phyloP scores from a whole-genome alignment of 2,888 invertebrate genomes.

The Drepanosiphum platanoidis region DNA sequence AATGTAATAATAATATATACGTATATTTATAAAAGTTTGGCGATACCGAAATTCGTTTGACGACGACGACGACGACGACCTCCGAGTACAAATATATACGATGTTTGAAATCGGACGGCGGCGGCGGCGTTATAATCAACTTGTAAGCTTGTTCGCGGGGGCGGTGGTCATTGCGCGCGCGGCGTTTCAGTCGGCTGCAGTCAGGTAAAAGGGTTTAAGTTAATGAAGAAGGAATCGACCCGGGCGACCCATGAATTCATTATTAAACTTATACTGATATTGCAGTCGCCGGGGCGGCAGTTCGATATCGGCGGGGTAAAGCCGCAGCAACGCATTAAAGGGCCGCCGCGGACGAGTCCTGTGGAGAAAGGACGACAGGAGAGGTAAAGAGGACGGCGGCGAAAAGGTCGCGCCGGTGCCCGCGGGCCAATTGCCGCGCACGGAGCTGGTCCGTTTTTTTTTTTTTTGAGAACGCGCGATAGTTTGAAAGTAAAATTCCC shows the following conservation, averaged over 20 bases:
- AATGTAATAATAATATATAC: not conserved
- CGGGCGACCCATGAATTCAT: constrained; percentile 50
- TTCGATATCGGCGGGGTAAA: constrained; percentile 36
- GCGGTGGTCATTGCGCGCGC: constrained; percentile 18
- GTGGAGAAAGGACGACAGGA: not conserved
- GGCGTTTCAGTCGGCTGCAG: not conserved
- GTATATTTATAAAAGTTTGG: too few species aligned
- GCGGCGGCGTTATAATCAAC: constrained; percentile 22
- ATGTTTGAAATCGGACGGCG: not conserved
- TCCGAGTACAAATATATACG: not conserved
- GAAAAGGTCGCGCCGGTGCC: constrained; percentile 18
- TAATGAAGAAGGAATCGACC: constrained; percentile 59
- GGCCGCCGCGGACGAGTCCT: not conserved
- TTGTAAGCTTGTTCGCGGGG: constrained; percentile 25
- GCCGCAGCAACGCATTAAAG: constrained; percentile 20
- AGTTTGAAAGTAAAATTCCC: too few species aligned
- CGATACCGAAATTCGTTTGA: not conserved
- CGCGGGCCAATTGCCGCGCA: not conserved
- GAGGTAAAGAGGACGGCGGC: not conserved
- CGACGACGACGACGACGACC: not conserved
- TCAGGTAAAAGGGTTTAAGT: constrained; percentile 56
- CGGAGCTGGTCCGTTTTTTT: too few species aligned
- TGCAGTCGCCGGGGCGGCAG: constrained; percentile 14
- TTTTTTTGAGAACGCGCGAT: constrained; percentile 38
- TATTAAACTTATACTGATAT: constrained; percentile 47